Evolutionary conservation across 2,888 invertebrate species (phyloP).

Genomic region (Tortricodes alternella): DNA sequence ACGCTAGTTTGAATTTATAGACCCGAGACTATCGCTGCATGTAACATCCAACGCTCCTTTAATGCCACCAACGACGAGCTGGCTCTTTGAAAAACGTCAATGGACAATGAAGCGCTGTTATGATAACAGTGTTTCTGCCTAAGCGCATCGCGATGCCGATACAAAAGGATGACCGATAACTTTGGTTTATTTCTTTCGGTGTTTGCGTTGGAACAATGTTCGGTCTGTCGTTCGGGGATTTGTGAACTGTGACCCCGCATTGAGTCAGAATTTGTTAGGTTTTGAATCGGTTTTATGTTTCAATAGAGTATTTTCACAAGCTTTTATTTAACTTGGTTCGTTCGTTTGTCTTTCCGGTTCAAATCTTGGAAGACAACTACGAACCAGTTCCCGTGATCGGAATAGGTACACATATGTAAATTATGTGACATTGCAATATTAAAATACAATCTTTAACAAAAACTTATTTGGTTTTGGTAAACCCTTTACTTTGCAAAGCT

Average conservation of each 20-base stretch:
- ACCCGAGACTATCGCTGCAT: slow-evolving; percentile 59
- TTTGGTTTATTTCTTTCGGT: slow-evolving; percentile 72
- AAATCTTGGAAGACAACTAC: too few species aligned
- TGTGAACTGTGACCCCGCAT: slow-evolving; percentile 47
- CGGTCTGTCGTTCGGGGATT: slow-evolving; percentile 50
- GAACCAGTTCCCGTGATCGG: too few species aligned
- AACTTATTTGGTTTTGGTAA: neutral
- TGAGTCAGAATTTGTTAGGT: slow-evolving; percentile 18
- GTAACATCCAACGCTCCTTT: slow-evolving; percentile 56
- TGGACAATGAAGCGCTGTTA: slow-evolving; percentile 26
- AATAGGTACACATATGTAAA: too few species aligned
- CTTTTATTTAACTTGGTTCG: too few species aligned
- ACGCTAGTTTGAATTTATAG: slow-evolving; percentile 74
- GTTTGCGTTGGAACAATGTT: slow-evolving; percentile 62
- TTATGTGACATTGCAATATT: too few species aligned
- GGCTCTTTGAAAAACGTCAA: slow-evolving; percentile 12
- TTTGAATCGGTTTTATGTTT: neutral
- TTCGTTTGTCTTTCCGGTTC: too few species aligned
- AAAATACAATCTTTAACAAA: too few species aligned
- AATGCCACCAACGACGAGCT: slow-evolving; percentile 31
- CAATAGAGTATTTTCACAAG: neutral
- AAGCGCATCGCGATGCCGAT: slow-evolving; percentile 68
- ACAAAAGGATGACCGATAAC: slow-evolving; percentile 81
- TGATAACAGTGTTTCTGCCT: slow-evolving; percentile 39
- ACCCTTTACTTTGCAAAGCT: neutral